These are phyloP conservation scores for Perodicticus potto DNA, from an alignment of 2,797 vertebrate genomes.

Conservation along the genomic window DNA sequence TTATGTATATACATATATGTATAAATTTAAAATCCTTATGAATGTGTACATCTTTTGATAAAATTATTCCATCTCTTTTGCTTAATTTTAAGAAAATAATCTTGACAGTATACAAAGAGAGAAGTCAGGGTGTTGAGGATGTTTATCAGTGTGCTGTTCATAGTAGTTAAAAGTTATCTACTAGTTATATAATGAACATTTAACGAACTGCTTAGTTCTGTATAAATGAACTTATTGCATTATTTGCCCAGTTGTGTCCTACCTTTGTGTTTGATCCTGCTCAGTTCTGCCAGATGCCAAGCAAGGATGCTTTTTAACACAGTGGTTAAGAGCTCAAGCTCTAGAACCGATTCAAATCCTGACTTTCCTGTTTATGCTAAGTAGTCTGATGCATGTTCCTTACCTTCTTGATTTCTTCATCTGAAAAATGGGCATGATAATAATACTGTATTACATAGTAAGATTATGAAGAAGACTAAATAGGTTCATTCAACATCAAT, in stretches of 20 bases:
- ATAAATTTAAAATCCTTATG: neutral
- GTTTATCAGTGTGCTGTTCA: neutral
- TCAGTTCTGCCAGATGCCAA: neutral
- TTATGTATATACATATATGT: no score
- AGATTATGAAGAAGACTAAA: neutral
- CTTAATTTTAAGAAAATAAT: slow-evolving; percentile 52
- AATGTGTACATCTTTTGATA: neutral
- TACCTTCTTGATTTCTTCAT: slow-evolving; percentile 33
- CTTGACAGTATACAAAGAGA: slow-evolving; percentile 4
- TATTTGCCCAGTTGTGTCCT: neutral
- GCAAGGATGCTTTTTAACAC: neutral
- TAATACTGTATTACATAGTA: neutral
- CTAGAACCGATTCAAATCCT: neutral
- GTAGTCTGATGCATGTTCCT: neutral
- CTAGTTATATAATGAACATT: slow-evolving; percentile 27
- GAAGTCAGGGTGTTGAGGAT: neutral
- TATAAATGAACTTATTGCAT: neutral
- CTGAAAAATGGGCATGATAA: slow-evolving; percentile 32
- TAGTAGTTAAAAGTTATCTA: neutral
- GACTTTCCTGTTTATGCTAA: neutral
- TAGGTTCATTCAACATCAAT: neutral
- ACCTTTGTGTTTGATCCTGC: neutral
- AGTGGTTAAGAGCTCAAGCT: neutral
- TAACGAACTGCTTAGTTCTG: neutral
- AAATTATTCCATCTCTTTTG: slow-evolving; percentile 22